Percentiles rank a stretch among this genome's conserved stretches.
phyloP scores from a whole-genome alignment of 2,113 vertebrate genomes.

The Tragelaphus buxtoni region DNA sequence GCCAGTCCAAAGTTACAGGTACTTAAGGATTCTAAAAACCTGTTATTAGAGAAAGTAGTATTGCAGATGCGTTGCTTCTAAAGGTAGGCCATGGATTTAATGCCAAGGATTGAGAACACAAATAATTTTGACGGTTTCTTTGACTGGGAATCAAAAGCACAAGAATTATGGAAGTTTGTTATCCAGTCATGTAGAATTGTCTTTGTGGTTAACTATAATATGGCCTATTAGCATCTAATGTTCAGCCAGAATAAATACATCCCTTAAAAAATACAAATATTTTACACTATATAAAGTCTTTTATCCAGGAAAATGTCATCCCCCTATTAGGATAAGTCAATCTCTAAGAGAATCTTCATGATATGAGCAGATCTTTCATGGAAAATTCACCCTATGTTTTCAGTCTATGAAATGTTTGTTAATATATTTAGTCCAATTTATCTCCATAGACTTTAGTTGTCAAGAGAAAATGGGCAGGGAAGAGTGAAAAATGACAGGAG shows the following conservation, averaged over 20 bases:
- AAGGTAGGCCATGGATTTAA: background rate
- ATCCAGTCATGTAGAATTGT: background rate
- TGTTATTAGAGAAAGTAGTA: constrained; percentile 1
- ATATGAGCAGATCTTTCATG: background rate
- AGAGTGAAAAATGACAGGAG: background rate
- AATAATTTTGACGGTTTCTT: background rate
- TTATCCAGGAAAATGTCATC: background rate
- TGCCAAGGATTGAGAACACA: background rate
- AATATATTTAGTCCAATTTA: background rate
- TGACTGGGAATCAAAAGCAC: background rate
- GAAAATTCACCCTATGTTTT: background rate
- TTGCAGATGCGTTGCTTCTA: background rate
- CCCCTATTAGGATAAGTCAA: background rate
- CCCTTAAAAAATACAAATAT: background rate
- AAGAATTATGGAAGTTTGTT: background rate
- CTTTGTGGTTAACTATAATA: background rate
- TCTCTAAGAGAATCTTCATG: background rate
- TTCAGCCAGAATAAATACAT: background rate
- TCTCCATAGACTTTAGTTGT: background rate
- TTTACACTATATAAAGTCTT: background rate
- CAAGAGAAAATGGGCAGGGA: background rate
- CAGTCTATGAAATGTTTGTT: background rate
- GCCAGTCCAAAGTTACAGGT: constrained; percentile 3
- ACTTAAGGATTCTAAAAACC: constrained; percentile 23
- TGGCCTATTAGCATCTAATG: background rate